Percentiles rank a stretch among this genome's conserved stretches.
phyloP scores from a whole-genome alignment of 1,140 invertebrate genomes.

The Cydia strobilella region DNA sequence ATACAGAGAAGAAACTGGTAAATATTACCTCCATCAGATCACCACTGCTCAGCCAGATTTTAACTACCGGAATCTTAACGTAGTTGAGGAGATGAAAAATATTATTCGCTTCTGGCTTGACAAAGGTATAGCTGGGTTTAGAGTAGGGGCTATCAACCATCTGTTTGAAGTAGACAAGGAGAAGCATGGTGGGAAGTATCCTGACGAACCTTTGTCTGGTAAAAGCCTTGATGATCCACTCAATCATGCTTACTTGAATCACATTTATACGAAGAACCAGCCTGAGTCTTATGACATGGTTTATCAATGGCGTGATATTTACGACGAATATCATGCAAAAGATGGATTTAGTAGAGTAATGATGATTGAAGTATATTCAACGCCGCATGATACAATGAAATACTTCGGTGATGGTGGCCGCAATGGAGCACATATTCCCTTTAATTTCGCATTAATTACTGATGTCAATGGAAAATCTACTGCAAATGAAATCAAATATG shows the following conservation, averaged over 20 bases:
- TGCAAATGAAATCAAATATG: constrained; percentile 79
- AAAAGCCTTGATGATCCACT: constrained; percentile 68
- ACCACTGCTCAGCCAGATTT: constrained; percentile 87
- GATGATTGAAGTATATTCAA: constrained; percentile 87
- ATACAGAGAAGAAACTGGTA: constrained; percentile 83
- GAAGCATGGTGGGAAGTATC: constrained; percentile 61
- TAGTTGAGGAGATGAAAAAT: constrained; percentile 86
- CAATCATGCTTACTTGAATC: constrained; percentile 82
- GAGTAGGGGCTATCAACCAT: constrained; percentile 83
- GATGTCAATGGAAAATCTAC: constrained; percentile 78
- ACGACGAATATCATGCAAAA: constrained; percentile 77
- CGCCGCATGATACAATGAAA: constrained; percentile 81
- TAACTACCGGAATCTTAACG: constrained; percentile 85
- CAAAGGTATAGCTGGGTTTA: constrained; percentile 88
- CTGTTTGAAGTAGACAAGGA: constrained; percentile 82
- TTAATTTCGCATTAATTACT: constrained; percentile 84
- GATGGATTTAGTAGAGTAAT: constrained; percentile 82
- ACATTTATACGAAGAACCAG: constrained; percentile 84
- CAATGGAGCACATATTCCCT: constrained; percentile 84
- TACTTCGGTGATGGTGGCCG: constrained; percentile 83
- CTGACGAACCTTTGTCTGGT: constrained; percentile 81
- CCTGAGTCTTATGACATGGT: constrained; percentile 79
- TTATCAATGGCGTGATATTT: constrained; percentile 80
- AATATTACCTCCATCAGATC: constrained; percentile 90
- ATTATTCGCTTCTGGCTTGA: constrained; percentile 88